Base-by-base conservation (phyloP, 2,113 vertebrate genomes). In the Jacana jacana region DNA sequence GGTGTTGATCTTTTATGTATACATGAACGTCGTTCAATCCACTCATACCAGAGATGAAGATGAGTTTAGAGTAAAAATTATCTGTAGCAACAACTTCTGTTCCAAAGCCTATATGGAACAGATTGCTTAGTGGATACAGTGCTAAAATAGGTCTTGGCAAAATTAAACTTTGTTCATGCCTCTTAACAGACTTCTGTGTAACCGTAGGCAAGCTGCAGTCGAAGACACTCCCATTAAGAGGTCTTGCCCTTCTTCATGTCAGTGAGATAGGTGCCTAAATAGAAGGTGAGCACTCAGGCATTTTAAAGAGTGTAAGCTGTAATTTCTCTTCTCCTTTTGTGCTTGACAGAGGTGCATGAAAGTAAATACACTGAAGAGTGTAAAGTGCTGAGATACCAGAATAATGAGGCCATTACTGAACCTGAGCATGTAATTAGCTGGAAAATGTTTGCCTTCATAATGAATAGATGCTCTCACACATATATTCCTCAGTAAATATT, bases 391-490 rank as follows among this genome's bases (percentile, higher is more conserved):
- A 95, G 81, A 88, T 91, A 85, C 85, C 82, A 30, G 46, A 4
- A 40, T 96, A 95, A 97, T 91, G 94, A 96, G 91, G 84, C 94
- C 75, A 91, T 95, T 95, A 97, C 87, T 69, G 93, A 85, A 88
- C 70, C 84, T 69, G 91, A 92, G 89, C 91, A 69, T 92, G 78
- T 96, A 95, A 96, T 97, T 95, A 95, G 87, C 79, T 73, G 58
- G 89, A 94, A 96, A 97, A 86, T 95, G 66, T 94, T 97, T 96
- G 91, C 78, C 66, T 91, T 93, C 63, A 13, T 82, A 95, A 93
- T 85, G 84, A 96, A 91, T 93, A 91, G 84, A 94, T 96, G 81
- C 71, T 95, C 87, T 95, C 71, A 85, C 75, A 82, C 81, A 60
- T 52, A 49, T 84, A 82, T 94, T 92, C 84, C 75, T 94, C 91